These are phyloP conservation scores for Ceratina calcarata DNA, from an alignment of 1,140 invertebrate genomes.

Conservation along the genomic window DNA sequence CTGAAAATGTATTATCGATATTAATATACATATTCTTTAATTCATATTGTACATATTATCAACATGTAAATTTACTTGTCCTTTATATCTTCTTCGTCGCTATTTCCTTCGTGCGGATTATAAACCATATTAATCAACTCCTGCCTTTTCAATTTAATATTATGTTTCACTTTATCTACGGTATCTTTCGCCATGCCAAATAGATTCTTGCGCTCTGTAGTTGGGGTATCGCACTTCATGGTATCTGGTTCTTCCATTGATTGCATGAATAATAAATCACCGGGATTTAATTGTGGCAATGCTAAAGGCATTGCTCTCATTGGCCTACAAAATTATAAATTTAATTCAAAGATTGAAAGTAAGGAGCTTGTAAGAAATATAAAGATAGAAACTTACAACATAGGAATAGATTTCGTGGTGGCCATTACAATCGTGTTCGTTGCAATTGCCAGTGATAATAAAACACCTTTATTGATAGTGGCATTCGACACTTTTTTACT, in stretches of 20 bases:
- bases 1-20: conserved; percentile 50
- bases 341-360: conserved; percentile 19
- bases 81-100: conserved; percentile 79
- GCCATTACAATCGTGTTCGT: conserved; percentile 79
- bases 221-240: conserved; percentile 85
- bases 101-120: conserved; percentile 80
- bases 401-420: conserved; percentile 75
- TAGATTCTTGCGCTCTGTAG: conserved; percentile 85
- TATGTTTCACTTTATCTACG: conserved; percentile 83
- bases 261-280: conserved; percentile 82
- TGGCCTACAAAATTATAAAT: conserved; percentile 57
- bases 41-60: neutral
- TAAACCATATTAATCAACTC: conserved; percentile 87
- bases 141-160: conserved; percentile 82
- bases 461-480: conserved; percentile 79
- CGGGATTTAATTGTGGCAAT: conserved; percentile 79
- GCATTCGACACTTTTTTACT: conserved; percentile 82
- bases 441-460: conserved; percentile 75
- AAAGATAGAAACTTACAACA: conserved; percentile 67
- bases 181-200: conserved; percentile 79
- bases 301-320: conserved; percentile 67
- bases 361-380: conserved; percentile 6
- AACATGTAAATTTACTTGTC: conserved; percentile 76
- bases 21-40: conserved; percentile 11
- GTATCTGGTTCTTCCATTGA: conserved; percentile 76